Percentiles rank a stretch among this genome's conserved stretches.
phyloP scores from a whole-genome alignment of 1,140 invertebrate genomes.

The Pollicipes pollicipes region DNA sequence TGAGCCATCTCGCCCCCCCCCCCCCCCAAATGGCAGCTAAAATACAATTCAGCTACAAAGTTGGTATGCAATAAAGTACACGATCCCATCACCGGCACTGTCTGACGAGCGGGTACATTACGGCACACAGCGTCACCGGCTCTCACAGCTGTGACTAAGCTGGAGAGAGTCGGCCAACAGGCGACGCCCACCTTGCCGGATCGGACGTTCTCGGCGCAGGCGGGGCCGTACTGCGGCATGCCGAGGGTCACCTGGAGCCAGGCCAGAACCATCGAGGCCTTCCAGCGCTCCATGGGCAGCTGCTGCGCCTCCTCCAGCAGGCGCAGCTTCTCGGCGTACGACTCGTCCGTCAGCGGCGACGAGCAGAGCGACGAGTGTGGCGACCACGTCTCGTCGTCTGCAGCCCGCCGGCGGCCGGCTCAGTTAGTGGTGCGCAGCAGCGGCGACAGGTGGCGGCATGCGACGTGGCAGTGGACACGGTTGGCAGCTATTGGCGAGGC shows the following conservation, averaged over 20 bases:
- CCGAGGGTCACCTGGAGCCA: constrained; percentile 83
- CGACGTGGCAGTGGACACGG: too few species aligned
- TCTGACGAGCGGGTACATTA: too few species aligned
- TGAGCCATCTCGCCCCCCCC: too few species aligned
- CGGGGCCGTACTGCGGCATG: constrained; percentile 78
- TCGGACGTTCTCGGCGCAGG: constrained; percentile 80
- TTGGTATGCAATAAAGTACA: too few species aligned
- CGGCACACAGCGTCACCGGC: too few species aligned
- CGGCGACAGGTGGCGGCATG: neutral
- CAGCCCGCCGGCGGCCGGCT: too few species aligned
- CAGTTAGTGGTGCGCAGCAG: neutral
- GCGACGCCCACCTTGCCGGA: constrained; percentile 88
- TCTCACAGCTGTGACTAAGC: too few species aligned
- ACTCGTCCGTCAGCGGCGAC: constrained; percentile 65
- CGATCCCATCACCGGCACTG: too few species aligned
- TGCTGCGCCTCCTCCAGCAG: constrained; percentile 65
- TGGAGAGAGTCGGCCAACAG: too few species aligned
- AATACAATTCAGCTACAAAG: too few species aligned
- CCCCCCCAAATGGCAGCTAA: too few species aligned
- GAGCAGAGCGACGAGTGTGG: constrained; percentile 20
- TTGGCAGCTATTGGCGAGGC: too few species aligned
- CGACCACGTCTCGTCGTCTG: constrained; percentile 15
- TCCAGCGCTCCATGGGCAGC: constrained; percentile 76
- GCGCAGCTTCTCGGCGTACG: constrained; percentile 59
- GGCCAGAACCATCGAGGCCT: constrained; percentile 74